Conservation (phyloP, 2,797 vertebrate species). For the Nothura maculosa region DNA sequence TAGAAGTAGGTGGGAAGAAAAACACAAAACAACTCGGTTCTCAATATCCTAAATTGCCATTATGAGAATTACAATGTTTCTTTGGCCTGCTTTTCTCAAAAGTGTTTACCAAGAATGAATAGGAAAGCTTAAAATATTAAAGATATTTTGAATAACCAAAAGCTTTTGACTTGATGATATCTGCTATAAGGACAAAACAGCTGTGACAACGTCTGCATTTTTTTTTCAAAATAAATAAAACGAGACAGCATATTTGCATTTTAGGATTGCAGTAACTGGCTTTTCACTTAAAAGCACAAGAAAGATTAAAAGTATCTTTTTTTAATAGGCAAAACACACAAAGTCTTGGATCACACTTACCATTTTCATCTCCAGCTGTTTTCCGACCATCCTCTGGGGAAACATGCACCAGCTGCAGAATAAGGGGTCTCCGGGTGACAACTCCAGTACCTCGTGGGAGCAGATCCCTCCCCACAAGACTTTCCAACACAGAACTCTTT, state of each 20-base stretch:
- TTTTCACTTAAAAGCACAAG: not conserved
- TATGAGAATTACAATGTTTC: not conserved
- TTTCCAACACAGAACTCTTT: conserved; percentile 98
- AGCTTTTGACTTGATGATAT: not conserved
- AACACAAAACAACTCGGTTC: not conserved
- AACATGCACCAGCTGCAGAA: conserved; percentile 96
- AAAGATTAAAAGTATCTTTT: not conserved
- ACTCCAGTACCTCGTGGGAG: conserved; percentile 96
- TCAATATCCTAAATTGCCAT: not conserved
- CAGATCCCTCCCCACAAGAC: conserved; percentile 94
- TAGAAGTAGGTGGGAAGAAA: not conserved
- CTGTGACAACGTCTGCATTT: not conserved
- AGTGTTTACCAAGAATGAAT: not conserved
- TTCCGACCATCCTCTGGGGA: conserved; percentile 92
- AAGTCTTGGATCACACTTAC: conserved; percentile 78
- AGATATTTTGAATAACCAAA: not conserved
- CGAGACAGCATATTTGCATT: not conserved
- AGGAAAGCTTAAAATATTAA: not conserved
- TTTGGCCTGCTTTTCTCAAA: not conserved
- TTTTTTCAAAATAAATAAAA: not conserved
- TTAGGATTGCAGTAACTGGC: not conserved
- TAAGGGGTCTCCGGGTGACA: conserved; percentile 95
- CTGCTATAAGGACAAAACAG: not conserved
- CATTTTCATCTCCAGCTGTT: conserved; percentile 92
- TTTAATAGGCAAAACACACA: not conserved